Percentiles rank a stretch among this genome's conserved stretches.
Evolutionary conservation across 64 coral and sea anemone genomes (phyloP).

Genomic region (Montipora sp.): DNA sequence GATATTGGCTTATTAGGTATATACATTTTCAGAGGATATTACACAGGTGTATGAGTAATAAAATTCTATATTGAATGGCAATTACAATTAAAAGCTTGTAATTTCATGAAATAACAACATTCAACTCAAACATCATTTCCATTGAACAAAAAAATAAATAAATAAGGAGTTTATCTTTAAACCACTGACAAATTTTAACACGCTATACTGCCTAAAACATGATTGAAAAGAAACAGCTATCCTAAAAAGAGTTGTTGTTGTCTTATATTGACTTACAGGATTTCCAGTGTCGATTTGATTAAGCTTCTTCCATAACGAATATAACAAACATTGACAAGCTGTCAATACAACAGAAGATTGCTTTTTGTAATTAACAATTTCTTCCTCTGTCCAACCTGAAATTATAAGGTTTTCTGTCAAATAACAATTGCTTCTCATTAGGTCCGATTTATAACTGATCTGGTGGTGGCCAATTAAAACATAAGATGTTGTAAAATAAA

Average conservation of each 20-base stretch:
- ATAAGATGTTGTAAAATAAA: too few relatives aligned
- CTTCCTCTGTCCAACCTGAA: constrained; percentile 3
- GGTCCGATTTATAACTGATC: too few relatives aligned
- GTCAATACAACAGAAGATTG: neutral
- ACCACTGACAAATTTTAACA: too few relatives aligned
- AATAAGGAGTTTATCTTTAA: too few relatives aligned
- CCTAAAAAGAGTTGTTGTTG: neutral
- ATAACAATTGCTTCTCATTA: neutral
- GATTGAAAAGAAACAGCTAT: neutral
- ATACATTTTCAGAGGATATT: neutral
- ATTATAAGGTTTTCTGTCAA: neutral
- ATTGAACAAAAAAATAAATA: too few relatives aligned
- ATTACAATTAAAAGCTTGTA: too few relatives aligned
- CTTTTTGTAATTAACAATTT: constrained; percentile 7
- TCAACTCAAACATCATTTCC: too few relatives aligned
- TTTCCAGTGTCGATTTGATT: neutral
- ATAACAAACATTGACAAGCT: constrained; percentile 7
- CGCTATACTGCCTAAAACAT: too few relatives aligned
- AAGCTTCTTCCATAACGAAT: neutral
- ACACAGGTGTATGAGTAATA: too few relatives aligned
- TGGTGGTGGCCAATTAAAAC: too few relatives aligned
- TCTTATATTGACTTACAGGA: neutral
- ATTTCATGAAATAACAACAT: too few relatives aligned
- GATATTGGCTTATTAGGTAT: neutral
- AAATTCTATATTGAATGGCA: too few relatives aligned